These are phyloP conservation scores for Arbacia lixula DNA, from an alignment of 53 echinoderm and acorn worm genomes.

Conservation along the genomic window DNA sequence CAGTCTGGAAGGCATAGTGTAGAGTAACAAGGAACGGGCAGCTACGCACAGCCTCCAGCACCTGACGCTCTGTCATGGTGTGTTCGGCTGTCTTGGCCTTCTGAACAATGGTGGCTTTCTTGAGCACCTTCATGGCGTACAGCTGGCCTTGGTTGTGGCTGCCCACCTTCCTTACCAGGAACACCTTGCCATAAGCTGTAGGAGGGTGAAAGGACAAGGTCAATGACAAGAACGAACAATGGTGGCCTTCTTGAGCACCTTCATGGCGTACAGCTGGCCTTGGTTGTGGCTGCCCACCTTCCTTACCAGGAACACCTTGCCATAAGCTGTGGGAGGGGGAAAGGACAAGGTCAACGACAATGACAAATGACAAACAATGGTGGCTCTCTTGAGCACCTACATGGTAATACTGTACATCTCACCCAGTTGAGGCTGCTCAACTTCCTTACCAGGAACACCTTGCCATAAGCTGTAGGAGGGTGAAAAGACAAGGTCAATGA, in stretches of 20 bases:
- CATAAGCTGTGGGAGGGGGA: constrained; percentile 74
- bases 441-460: constrained; percentile 98
- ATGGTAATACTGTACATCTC: constrained; percentile 95
- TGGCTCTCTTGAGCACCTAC: constrained; percentile 99
- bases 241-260: constrained; percentile 98
- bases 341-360: neutral
- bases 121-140: constrained; percentile 98
- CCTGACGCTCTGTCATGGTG: constrained; percentile 99
- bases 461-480: constrained; percentile 83
- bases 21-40: constrained; percentile 95
- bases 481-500: neutral
- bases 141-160: constrained; percentile 83
- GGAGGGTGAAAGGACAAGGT: neutral
- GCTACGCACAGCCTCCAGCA: constrained; percentile 92
- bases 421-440: constrained; percentile 79
- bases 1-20: constrained; percentile 99
- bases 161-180: constrained; percentile 92
- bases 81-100: constrained; percentile 99
- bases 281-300: constrained; percentile 83
- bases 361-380: no score
- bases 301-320: constrained; percentile 98
- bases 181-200: constrained; percentile 98
- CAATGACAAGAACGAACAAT: constrained; percentile 64
- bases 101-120: constrained; percentile 99
- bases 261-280: constrained; percentile 96